Base-by-base conservation (phyloP, 2,888 invertebrate species). In the Caenorhabditis virilis region DNA sequence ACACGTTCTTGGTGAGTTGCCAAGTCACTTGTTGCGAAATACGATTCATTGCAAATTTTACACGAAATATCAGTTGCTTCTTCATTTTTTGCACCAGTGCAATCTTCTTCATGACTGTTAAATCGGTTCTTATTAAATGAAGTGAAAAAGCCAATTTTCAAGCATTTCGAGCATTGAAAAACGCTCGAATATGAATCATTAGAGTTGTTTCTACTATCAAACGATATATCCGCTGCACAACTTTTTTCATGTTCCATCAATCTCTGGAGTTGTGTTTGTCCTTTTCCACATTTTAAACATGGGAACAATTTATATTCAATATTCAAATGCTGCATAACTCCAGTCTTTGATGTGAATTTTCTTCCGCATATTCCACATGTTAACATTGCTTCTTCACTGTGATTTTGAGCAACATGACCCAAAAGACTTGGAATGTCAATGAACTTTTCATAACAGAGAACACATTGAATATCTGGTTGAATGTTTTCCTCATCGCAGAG, bases 381-480 rank as follows among this genome's bases (percentile, higher is more conserved):
- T n/a, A 42, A 25, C 42, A 42, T 42, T n/a, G 23, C 42, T 26
- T 42, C 26, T 23, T 42, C 42, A 20, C 42, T 26, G 26, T 42
- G 42, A 23, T 23, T 25, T 3, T n/a, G 11, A 5, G 4, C 5
- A 4, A 42, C 5, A 23, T 42, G 42, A 6, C 23, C 25, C 11
- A 42, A n/a, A 15, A 42, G 26, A n/a, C n/a, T 42, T 9, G 22
- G 22, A 2, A 42, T 20, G 15, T 22, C 25, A 3, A 11, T 3
- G n/a, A 26, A 23, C n/a, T 5, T 3, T 11, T 23, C 42, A 15
- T 42, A n/a, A n/a, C 42, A 42, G 7, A 42, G 15, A 2, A 20
- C 23, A 25, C 42, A 42, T 26, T 42, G 23, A 25, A 42, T 38
- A 15, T 16, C 16, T 38, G 16, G 16, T 7, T 38, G 20, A 18